Evolutionary conservation across 2,888 invertebrate species (phyloP).

Genomic region (Melanostoma mellinum): DNA sequence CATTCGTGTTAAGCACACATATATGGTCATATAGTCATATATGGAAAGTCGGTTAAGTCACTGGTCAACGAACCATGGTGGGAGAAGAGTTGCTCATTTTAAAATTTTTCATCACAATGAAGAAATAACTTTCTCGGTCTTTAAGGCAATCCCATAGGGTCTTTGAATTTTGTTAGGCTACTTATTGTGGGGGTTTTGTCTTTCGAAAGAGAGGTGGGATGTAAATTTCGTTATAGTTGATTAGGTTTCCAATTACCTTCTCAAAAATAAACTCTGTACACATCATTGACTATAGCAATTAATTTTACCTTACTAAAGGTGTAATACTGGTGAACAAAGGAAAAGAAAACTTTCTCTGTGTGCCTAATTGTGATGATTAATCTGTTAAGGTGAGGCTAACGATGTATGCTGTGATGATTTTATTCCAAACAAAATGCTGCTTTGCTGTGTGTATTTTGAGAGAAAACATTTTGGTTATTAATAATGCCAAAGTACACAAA

Average conservation of each 20-base stretch:
- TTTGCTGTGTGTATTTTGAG: too few relatives aligned
- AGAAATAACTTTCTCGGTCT: conserved; percentile 46
- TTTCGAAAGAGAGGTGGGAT: not conserved
- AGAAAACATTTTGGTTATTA: too few relatives aligned
- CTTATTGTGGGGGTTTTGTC: not conserved
- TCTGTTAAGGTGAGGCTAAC: too few relatives aligned
- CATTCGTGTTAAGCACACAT: conserved; percentile 31
- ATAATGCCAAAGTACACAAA: too few relatives aligned
- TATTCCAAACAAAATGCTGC: too few relatives aligned
- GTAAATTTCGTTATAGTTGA: conserved; percentile 4
- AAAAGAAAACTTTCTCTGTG: too few relatives aligned
- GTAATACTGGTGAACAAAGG: too few relatives aligned
- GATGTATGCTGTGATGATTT: too few relatives aligned
- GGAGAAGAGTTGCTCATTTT: conserved; percentile 32
- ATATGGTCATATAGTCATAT: conserved; percentile 8
- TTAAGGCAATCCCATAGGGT: conserved; percentile 22
- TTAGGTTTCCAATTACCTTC: conserved; percentile 8
- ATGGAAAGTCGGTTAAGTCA: conserved; percentile 42
- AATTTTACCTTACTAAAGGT: too few relatives aligned
- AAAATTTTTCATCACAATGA: conserved; percentile 31
- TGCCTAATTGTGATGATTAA: too few relatives aligned
- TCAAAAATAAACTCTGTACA: too few relatives aligned
- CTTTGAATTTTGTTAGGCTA: not conserved
- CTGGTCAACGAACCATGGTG: conserved; percentile 58
- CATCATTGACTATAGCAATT: too few relatives aligned